Base-by-base conservation (phyloP, 2,113 vertebrate species). In the Uria lomvia region DNA sequence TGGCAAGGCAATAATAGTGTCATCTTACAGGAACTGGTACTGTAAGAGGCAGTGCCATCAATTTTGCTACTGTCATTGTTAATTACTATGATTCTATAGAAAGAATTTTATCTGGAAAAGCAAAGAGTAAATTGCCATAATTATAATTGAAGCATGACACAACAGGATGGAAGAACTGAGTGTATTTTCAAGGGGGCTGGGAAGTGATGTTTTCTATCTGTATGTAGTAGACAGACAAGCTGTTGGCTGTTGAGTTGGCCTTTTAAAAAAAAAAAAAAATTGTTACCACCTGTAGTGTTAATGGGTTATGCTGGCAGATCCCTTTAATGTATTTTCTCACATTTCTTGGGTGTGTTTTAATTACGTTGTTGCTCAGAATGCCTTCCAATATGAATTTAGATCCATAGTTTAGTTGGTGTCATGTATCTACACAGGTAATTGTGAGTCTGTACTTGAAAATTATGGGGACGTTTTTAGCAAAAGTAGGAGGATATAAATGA, bases 241-340 rank as follows among this genome's bases (percentile, higher is more conserved):
- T 90, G 52, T 87, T 95, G 72, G 38, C 71, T 90, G 63, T 86
- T 96, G 43, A 94, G 55, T 43, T 88, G 88, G 66, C 73, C 91
- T 94, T 92, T 86, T 12, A 74, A 66, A 47, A 47, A 43, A 56
- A 77, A 77, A 34, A 34, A 26, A 63, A 58, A 36, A 27, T 9
- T 75, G 86, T 71, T 94, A 56, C 93, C 79, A 77, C 90, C 81
- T 95, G 80, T 91, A 68, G 82, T 94, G 78, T 94, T 95, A 93
- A 73, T 67, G 90, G 86, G 47, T 90, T 95, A 40, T 77, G 50
- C 82, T 77, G 2, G 2, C 67, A 93, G 67, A 92, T 94, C 49
- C 17, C 8, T 92, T 86, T 63, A 88, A 90, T 73, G 26, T 88
- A 67, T 92, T 93, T 93, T 88, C 55, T 90, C 79, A 77, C 34